Evolutionary conservation across 2,113 vertebrate genomes (phyloP).

Genomic region (Phyllostomus hastatus): DNA sequence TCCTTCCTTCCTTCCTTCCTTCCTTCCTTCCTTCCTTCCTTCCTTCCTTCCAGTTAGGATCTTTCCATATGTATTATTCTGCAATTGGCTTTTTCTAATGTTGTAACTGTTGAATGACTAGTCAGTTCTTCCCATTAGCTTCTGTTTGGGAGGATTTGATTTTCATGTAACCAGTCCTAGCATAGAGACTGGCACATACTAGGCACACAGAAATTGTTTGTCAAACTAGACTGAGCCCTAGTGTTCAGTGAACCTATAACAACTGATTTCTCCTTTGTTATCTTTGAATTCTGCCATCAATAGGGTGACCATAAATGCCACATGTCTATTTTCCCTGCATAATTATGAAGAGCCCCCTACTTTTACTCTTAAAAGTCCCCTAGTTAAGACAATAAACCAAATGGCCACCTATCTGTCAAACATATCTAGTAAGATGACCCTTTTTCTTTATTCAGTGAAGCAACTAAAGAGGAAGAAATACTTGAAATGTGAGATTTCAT

Average conservation of each 20-base stretch:
- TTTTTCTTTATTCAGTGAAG: neutral
- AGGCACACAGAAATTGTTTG: neutral
- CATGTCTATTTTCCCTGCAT: neutral
- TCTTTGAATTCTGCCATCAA: neutral
- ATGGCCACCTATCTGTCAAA: neutral
- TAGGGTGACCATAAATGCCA: neutral
- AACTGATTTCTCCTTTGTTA: neutral
- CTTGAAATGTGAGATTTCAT: neutral
- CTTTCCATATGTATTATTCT: neutral
- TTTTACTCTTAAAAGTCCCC: neutral
- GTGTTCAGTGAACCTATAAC: neutral
- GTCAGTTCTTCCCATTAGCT: neutral
- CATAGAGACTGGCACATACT: neutral
- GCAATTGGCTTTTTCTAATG: neutral
- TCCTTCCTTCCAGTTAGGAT: neutral
- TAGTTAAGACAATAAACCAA: neutral
- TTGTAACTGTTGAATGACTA: neutral
- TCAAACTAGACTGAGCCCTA: neutral
- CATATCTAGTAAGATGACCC: neutral
- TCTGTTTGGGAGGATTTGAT: neutral
- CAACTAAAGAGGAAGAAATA: neutral
- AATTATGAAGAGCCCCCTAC: neutral
- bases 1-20: neutral
- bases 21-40: neutral
- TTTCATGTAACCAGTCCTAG: neutral